A percentile compares a stretch with the other conserved stretches of the same genome.
These are phyloP conservation scores for Parauchenoglanis punctatus DNA, from an alignment of 2,797 vertebrate genomes.

Conservation along the genomic window DNA sequence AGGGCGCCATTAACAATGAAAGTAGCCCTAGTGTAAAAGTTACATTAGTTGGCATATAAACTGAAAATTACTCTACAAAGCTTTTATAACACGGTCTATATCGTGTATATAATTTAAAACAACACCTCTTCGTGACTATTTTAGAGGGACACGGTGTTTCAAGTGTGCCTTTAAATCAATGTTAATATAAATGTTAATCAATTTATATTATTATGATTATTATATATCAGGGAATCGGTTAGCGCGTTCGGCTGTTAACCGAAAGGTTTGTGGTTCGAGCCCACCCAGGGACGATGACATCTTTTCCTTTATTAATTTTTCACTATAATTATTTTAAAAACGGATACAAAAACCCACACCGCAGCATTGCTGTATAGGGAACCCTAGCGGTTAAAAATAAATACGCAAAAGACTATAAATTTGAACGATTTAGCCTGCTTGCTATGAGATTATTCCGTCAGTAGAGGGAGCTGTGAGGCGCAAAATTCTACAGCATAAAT, in stretches of 20 bases:
- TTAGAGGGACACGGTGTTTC: no score
- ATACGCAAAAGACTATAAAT: background rate
- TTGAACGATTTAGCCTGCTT: background rate
- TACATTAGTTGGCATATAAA: no score
- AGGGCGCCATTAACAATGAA: background rate
- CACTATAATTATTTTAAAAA: no score
- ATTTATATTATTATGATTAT: no score
- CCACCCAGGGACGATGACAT: conserved; percentile 61
- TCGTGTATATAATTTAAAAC: no score
- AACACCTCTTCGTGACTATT: no score
- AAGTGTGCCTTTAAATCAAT: no score
- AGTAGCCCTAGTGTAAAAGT: background rate
- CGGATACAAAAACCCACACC: no score
- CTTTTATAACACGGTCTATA: background rate
- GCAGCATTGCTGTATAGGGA: background rate
- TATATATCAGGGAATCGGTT: conserved; percentile 45
- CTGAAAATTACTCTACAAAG: background rate
- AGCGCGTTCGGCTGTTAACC: conserved; percentile 66
- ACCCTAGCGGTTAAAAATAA: background rate
- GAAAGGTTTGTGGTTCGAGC: conserved; percentile 70
- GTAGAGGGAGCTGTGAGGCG: background rate
- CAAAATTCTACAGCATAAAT: background rate
- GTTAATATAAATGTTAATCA: no score
- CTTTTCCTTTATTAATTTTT: no score
- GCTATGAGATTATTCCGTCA: background rate